Conservation (phyloP, 2,113 vertebrate genomes). For the Caloenas nicobarica region DNA sequence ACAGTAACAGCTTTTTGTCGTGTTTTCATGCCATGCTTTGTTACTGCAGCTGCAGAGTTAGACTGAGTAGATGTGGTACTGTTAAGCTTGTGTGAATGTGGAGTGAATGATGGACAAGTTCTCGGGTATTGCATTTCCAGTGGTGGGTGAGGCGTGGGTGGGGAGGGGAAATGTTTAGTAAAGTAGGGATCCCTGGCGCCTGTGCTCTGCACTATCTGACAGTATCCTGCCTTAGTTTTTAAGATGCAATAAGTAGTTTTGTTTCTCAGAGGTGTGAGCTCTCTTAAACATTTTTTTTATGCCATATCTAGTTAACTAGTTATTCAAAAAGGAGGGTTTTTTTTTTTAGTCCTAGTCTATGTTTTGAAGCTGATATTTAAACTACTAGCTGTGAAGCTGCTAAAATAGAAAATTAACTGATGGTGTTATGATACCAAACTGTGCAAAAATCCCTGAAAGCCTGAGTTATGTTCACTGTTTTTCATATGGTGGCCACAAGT, state of each 20-base stretch:
- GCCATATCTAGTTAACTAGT: neutral
- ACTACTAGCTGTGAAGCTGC: neutral
- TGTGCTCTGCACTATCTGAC: neutral
- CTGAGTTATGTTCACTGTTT: neutral
- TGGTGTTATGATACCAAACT: neutral
- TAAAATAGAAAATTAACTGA: neutral
- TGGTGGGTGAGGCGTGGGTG: neutral
- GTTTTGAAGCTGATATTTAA: neutral
- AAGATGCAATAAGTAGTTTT: neutral
- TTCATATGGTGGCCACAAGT: neutral
- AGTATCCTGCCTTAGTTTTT: neutral
- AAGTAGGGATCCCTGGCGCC: neutral
- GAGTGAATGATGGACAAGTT: neutral
- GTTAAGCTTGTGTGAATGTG: neutral
- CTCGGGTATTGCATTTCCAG: neutral
- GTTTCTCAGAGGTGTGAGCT: neutral
- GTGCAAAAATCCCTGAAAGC: neutral
- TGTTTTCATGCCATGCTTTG: fast-evolving
- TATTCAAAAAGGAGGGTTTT: neutral
- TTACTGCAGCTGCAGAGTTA: neutral
- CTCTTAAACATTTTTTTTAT: neutral
- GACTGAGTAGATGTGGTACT: neutral
- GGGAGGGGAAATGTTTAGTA: neutral
- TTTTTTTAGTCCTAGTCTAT: neutral
- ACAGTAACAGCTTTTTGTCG: neutral